These are phyloP conservation scores for Schizothorax lantsangensis DNA, from an alignment of 2,797 vertebrate genomes.

Conservation along the genomic window DNA sequence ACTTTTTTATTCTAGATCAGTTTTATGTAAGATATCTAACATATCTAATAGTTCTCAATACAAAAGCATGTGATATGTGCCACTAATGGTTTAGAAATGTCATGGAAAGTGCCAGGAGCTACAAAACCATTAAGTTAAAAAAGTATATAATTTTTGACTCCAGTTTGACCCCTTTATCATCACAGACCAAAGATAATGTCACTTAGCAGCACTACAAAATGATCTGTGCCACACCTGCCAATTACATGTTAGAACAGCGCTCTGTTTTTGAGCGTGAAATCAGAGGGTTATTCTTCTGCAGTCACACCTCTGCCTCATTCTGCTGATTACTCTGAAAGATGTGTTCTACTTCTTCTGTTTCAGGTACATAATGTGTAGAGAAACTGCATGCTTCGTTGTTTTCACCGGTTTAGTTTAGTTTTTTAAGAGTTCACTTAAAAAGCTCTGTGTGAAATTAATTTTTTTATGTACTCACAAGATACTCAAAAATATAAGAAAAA, in stretches of 20 bases:
- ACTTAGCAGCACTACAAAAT: constrained; percentile 10
- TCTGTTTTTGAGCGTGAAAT: constrained; percentile 7
- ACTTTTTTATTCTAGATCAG: neutral
- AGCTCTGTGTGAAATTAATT: neutral
- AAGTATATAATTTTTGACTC: neutral
- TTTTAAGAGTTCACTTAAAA: neutral
- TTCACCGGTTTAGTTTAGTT: neutral
- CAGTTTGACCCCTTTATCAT: neutral
- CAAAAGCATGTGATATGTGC: neutral
- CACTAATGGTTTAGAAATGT: neutral
- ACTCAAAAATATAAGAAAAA: neutral
- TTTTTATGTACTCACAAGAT: neutral
- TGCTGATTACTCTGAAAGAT: constrained; percentile 5
- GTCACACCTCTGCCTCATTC: constrained; percentile 7
- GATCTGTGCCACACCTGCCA: constrained; percentile 1
- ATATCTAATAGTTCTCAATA: neutral
- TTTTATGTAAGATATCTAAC: neutral
- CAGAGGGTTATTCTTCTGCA: constrained; percentile 8
- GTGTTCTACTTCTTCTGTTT: neutral
- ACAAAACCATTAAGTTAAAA: neutral
- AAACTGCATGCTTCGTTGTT: neutral
- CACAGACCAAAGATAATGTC: neutral
- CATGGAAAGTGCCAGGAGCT: neutral
- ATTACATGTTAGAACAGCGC: constrained; percentile 6
- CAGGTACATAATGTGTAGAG: neutral